phyloP scores from a whole-genome alignment of 2,888 invertebrate genomes.

The Microplitis manilae region DNA sequence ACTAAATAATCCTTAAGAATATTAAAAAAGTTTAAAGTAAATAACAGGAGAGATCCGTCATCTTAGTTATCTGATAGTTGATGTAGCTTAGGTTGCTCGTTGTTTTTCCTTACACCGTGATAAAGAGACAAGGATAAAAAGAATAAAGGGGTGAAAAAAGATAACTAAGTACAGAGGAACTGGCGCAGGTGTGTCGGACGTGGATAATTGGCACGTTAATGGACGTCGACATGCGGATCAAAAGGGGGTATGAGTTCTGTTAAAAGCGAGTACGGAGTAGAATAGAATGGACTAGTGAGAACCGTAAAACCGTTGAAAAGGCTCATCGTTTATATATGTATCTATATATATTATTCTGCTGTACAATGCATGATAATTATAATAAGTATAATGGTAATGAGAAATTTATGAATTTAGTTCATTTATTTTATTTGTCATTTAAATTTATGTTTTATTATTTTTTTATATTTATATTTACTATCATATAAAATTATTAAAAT shows the following conservation, averaged over 20 bases:
- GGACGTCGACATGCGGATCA: conserved; percentile 47
- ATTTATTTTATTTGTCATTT: background rate
- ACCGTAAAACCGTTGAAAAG: conserved; percentile 43
- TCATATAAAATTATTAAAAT: no score
- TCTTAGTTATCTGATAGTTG: conserved; percentile 14
- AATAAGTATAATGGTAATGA: background rate
- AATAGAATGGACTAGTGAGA: conserved; percentile 28
- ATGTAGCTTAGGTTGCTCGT: conserved; percentile 23
- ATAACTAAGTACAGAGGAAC: conserved; percentile 41
- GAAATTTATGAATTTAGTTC: conserved; percentile 4
- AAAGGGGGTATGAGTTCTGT: conserved; percentile 16
- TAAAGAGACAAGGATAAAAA: conserved; percentile 6
- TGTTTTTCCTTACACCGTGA: conserved; percentile 18
- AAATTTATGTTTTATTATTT: background rate
- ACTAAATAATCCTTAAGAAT: conserved; percentile 1
- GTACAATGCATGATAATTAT: background rate
- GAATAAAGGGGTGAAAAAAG: conserved; percentile 18
- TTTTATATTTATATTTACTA: background rate
- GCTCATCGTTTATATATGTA: background rate
- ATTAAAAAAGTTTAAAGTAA: background rate
- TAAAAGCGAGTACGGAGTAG: conserved; percentile 4
- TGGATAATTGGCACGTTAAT: conserved; percentile 59
- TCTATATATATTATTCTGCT: conserved; percentile 29
- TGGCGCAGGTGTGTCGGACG: conserved; percentile 53
- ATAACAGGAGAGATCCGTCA: background rate